Base-by-base conservation (phyloP, 2,888 invertebrate genomes). In the Megaustenia siamemsis region DNA sequence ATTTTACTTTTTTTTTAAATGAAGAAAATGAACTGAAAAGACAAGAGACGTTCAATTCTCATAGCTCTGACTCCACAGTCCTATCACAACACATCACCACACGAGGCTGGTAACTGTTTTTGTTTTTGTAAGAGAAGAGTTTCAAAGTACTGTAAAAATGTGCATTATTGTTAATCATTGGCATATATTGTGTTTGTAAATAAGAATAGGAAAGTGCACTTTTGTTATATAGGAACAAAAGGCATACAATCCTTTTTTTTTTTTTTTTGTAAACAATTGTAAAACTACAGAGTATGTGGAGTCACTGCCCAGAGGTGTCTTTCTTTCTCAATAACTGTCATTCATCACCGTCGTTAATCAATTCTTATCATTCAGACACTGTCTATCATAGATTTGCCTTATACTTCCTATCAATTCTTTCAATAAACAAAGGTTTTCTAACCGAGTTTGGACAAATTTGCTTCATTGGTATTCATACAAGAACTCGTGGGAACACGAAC, bases 261-360 rank as follows among this genome's bases (percentile, higher is more conserved):
- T 18, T 28, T 24, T 73, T 32, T 32, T 49, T 32, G 8, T 28
- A 28, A 73, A 73, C 73, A 49, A 49, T 73, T 73, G 28, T 4
- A 49, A 73, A 32, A 49, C 73, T 73, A 73, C 32, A 49, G 18
- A 73, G n/a, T 73, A 32, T 73, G 38, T 79, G 78, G 66, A 63
- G 45, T 45, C 79, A 79, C 79, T 79, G 66, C 79, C 79, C 79
- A 45, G 10, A 8, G 43, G 66, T 32, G 79, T 79, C 79, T 79
- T 79, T 79, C 79, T 32, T 56, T 35, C 60, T 45, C 28, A 38
- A n/a, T 43, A 79, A 32, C 15, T 18, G 10, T 63, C 40, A 45
- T 45, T 66, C 28, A 78, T 66, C 66, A 56, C 32, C 5, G 43
- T 40, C 45, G 73, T 73, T 73, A 73, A 1, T 49, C 32, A 3